Percentiles rank a stretch among this genome's conserved stretches.
Conservation (phyloP, 2,113 vertebrate genomes). For the Podocnemis expansa region DNA sequence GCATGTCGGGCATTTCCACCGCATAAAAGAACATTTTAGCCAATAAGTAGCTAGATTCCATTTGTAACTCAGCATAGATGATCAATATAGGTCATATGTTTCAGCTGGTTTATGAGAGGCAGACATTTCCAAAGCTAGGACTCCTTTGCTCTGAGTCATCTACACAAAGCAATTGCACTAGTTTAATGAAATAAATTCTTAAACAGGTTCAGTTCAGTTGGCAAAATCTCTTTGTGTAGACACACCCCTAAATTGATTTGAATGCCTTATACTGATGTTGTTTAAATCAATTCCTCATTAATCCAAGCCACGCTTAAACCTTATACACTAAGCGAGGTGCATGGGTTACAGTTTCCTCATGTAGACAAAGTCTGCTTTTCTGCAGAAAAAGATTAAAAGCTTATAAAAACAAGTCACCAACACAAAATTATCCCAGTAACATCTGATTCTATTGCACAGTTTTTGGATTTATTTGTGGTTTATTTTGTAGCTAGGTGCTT, state of each 20-base stretch:
- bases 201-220: background rate
- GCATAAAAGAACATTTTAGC: too few species aligned
- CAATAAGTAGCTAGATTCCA: background rate
- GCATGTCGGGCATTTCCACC: background rate
- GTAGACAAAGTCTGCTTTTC: accelerated
- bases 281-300: background rate
- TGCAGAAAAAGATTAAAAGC: background rate
- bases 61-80: background rate
- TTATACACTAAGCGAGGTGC: background rate
- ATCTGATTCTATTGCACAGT: background rate
- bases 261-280: background rate
- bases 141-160: background rate
- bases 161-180: background rate
- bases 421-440: background rate
- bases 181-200: background rate
- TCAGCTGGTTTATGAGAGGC: background rate
- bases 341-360: background rate
- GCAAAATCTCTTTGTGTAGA: background rate
- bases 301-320: background rate
- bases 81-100: background rate
- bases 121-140: background rate
- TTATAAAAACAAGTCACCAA: background rate
- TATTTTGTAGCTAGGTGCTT: background rate
- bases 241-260: background rate
- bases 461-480: background rate